These are phyloP conservation scores for Bellardia bayeri DNA, from an alignment of 2,888 invertebrate species.

Conservation along the genomic window DNA sequence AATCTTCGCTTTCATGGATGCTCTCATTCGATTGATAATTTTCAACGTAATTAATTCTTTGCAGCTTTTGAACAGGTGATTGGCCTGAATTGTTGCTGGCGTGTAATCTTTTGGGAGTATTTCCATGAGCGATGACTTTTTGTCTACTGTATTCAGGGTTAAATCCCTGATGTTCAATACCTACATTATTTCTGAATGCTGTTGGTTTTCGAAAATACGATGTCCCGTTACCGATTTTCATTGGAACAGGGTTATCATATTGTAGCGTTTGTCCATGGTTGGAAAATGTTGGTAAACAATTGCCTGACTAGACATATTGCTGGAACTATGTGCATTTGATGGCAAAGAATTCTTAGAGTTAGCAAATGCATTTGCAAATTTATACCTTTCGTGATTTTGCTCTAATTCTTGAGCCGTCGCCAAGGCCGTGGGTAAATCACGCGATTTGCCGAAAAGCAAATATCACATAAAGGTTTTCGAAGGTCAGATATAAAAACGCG, in stretches of 20 bases:
- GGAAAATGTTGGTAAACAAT: no score
- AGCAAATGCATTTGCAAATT: no score
- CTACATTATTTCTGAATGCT: background rate
- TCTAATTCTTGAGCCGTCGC: no score
- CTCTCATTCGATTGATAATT: conserved; percentile 10
- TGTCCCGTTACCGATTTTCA: conserved; percentile 39
- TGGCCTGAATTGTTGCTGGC: conserved; percentile 8
- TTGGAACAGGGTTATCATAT: conserved; percentile 5
- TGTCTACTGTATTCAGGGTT: conserved; percentile 10
- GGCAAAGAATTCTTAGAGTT: background rate
- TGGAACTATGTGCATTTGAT: background rate
- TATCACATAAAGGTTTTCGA: no score
- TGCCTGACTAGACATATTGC: no score
- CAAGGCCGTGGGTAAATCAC: no score
- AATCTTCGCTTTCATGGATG: conserved; percentile 36
- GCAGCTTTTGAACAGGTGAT: background rate
- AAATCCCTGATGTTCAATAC: background rate
- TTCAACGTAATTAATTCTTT: conserved; percentile 41
- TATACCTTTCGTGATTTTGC: no score
- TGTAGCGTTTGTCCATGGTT: no score
- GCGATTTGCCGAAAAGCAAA: no score
- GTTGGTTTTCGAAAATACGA: conserved; percentile 4
- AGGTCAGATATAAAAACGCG: no score
- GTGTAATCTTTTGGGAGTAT: background rate
- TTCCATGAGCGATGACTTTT: background rate